Base-by-base conservation (phyloP, 1,140 invertebrate species). In the Cherax destructor region DNA sequence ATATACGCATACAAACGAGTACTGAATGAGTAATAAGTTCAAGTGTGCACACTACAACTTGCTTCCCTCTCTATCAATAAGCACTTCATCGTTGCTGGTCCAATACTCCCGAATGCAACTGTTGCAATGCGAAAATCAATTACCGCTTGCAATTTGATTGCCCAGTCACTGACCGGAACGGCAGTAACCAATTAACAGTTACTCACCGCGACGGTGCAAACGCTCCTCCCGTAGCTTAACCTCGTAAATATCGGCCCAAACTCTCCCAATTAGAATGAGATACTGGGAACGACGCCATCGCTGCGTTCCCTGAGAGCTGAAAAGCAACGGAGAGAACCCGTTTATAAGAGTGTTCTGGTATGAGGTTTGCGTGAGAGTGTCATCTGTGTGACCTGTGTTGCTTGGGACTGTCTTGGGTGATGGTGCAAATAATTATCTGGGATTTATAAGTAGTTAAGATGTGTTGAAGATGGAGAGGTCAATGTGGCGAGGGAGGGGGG, bases 101-200 rank as follows among this genome's bases (percentile, higher is more conserved):
- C 30, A 41, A 41, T 41, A 41, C 30, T 41, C 30, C 30, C 30
- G 30, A 41, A 41, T 41, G 30, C 30, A 41, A 18, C 13, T 65
- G 61, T 65, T 65, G 13, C 13, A 65, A 18, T 18, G 21, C 21
- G 61, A 21, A 18, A 65, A 65, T 65, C 61, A 65, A 65, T 65
- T 65, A 65, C 69, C 69, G n/a, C 9, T n/a, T 74, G 24, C 69
- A 74, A 74, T 5, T 10, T 74, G 69, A 74, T 74, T 6, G 69
- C 4, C 5, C 69, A 74, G 24, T 74, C 69, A 74, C 24, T 24
- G 69, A 30, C 69, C 69, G 69, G 24, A 74, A 74, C 24, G 69
- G 21, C 69, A 10, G n/a, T 74, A 74, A 74, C 69, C 69, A 74
- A 74, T 30, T 74, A 30, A 30, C 61, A 74, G 69, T 74, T 74